Percentiles rank a stretch among this genome's conserved stretches.
Evolutionary conservation across 1,140 invertebrate genomes (phyloP).

Genomic region (Episyrphus balteatus): DNA sequence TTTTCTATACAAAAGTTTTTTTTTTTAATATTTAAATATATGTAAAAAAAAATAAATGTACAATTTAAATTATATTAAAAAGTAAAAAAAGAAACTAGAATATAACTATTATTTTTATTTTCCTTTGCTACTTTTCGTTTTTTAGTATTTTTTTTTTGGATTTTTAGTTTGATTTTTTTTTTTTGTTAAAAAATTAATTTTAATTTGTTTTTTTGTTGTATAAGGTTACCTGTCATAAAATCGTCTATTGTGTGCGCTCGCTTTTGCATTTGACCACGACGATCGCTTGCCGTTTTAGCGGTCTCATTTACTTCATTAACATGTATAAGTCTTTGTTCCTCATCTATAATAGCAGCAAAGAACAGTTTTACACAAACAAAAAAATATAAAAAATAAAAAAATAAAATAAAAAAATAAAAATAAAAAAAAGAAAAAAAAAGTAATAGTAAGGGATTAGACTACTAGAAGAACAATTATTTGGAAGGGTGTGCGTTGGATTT

Average conservation of each 20-base stretch:
- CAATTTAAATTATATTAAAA: too few relatives aligned
- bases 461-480: not conserved
- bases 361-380: not conserved
- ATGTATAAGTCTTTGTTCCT: constrained; percentile 3
- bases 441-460: not conserved
- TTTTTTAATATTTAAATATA: too few relatives aligned
- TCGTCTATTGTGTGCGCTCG: constrained; percentile 10
- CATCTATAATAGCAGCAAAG: constrained; percentile 2
- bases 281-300: not conserved
- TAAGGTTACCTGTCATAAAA: constrained; percentile 9
- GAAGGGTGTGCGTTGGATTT: not conserved
- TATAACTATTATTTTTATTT: not conserved
- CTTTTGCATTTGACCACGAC: constrained; percentile 3
- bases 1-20: too few relatives aligned
- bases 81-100: too few relatives aligned
- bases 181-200: not conserved
- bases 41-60: too few relatives aligned
- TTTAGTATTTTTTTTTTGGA: not conserved
- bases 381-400: too few relatives aligned
- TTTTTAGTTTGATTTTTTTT: not conserved
- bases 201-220: not conserved
- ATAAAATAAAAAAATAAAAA: not conserved
- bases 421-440: too few relatives aligned
- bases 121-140: not conserved
- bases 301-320: not conserved